Base-by-base conservation (phyloP, 2,113 vertebrate genomes). In the Alaudala cheleensis region DNA sequence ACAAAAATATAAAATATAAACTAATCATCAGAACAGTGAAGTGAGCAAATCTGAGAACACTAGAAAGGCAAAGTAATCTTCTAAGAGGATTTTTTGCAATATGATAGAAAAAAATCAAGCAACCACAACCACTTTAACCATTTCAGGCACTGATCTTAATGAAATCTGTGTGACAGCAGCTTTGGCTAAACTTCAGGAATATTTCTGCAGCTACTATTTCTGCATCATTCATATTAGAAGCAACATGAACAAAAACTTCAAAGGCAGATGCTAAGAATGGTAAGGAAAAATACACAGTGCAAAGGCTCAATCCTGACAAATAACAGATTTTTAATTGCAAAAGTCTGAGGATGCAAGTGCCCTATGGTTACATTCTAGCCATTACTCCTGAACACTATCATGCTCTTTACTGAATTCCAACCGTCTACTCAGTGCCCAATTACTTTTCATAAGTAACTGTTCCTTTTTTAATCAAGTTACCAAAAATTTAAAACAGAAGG, bases 161-260 rank as follows among this genome's bases (percentile, higher is more conserved):
- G 77, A 95, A 96, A 95, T 89, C 94, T 51, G 61, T 9, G 21
- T 69, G 34, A 85, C 8, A 50, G 42, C 29, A 85, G 70, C 23
- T 86, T 73, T 93, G 42, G 67, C 86, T 77, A 21, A 80, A 89
- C 74, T 70, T 96, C 61, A 94, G 86, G 67, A 81, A 12, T 54
- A 84, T 64, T 95, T 64, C 94, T 93, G 89, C 50, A 89, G 67
- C 47, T 37, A 34, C 29, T 39, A 45, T 37, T 37, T 37, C 37
- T 70, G 45, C 19, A 49, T 69, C 83, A 90, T 54, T 81, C 37
- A 80, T 9, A 62, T 49, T 67, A 92, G 53, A 90, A 92, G 15
- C 40, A 91, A 94, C 20, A 47, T 39, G 9, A 96, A 78, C 8
- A 88, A 92, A 80, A 93, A 78, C 56, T 3, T 78, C 10, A 51